These are phyloP conservation scores for Alcis repandata DNA, from an alignment of 2,888 invertebrate species.

Conservation along the genomic window DNA sequence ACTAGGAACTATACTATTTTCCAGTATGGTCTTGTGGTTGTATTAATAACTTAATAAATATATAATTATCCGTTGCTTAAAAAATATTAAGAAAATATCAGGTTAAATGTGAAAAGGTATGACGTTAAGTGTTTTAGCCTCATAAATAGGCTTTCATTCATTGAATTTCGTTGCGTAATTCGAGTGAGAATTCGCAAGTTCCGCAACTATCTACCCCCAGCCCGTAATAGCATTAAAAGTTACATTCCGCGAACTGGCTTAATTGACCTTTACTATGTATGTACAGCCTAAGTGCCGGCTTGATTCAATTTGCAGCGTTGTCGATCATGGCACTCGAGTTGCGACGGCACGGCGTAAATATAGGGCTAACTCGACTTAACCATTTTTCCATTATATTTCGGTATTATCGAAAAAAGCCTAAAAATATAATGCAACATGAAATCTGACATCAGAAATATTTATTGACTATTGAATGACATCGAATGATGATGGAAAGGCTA, in stretches of 20 bases:
- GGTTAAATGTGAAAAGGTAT: too few species aligned
- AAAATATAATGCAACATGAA: not conserved
- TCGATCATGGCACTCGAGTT: conserved; percentile 5
- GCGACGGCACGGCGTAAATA: not conserved
- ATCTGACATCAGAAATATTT: not conserved
- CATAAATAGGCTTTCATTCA: not conserved
- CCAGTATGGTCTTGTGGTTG: not conserved
- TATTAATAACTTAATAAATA: not conserved
- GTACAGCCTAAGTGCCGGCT: conserved; percentile 29
- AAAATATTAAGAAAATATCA: not conserved
- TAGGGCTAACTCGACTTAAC: not conserved
- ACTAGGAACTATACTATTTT: not conserved
- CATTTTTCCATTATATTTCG: too few species aligned
- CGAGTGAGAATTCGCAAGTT: conserved; percentile 23
- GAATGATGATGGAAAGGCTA: too few species aligned
- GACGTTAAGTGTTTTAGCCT: too few species aligned
- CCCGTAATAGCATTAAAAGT: conserved; percentile 29
- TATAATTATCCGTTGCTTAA: too few species aligned
- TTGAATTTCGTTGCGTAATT: not conserved
- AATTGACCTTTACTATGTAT: conserved; percentile 22
- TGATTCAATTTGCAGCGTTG: conserved; percentile 22
- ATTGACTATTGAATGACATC: too few species aligned
- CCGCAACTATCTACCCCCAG: conserved; percentile 12
- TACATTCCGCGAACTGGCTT: conserved; percentile 21
- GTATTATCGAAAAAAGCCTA: too few species aligned